Conservation (phyloP, 2,113 vertebrate genomes). For the Psittacus erithacus region DNA sequence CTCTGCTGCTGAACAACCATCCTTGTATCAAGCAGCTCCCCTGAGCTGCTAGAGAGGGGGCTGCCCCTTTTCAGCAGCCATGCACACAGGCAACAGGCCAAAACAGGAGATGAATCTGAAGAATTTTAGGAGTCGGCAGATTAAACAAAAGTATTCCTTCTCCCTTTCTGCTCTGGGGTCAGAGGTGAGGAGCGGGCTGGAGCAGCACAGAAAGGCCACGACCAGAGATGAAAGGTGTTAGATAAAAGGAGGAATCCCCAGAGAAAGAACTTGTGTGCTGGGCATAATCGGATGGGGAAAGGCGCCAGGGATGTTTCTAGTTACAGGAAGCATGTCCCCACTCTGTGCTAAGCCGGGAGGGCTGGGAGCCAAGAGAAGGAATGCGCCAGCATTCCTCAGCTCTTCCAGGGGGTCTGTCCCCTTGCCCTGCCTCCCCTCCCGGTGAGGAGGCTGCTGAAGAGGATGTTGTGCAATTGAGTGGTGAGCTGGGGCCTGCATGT, state of each 20-base stretch:
- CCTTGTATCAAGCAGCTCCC: neutral
- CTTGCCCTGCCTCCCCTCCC: neutral
- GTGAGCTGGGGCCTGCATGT: neutral
- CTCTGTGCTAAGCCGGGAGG: neutral
- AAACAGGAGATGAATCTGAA: neutral
- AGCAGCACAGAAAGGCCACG: neutral
- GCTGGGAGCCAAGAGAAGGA: conserved; percentile 26
- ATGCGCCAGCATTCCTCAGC: neutral
- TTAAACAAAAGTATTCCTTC: conserved; percentile 25
- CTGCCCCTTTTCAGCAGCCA: neutral
- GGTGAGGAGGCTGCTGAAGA: neutral
- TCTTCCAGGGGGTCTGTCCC: neutral
- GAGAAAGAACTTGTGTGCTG: neutral
- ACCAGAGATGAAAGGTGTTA: neutral
- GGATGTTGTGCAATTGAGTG: neutral
- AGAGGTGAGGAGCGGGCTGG: neutral
- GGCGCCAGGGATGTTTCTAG: neutral
- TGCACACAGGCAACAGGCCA: neutral
- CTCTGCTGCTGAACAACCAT: neutral
- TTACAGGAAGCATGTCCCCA: neutral
- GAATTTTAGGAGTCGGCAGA: conserved; percentile 3
- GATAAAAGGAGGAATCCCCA: neutral
- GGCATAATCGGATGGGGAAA: neutral
- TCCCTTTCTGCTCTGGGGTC: neutral
- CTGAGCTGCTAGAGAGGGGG: neutral